Percentiles rank a stretch among this genome's conserved stretches.
These are phyloP conservation scores for Choristoneura fumiferana DNA, from an alignment of 1,140 invertebrate species.

Conservation along the genomic window DNA sequence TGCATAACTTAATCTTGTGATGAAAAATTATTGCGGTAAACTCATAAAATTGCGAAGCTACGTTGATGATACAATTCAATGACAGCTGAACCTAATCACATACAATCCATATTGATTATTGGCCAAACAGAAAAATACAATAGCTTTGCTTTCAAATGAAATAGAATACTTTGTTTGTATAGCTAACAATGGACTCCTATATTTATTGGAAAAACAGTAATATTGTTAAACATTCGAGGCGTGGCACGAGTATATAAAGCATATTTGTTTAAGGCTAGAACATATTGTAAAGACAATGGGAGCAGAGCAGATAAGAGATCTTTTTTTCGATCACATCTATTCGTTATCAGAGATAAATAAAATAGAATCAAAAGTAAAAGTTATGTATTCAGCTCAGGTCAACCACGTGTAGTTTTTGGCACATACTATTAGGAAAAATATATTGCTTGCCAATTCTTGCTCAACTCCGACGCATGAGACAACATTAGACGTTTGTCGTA, in stretches of 20 bases:
- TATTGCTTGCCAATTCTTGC: constrained; percentile 66
- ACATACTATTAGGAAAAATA: constrained; percentile 41
- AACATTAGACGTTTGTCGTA: constrained; percentile 25
- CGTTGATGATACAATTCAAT: too few species aligned
- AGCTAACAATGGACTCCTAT: constrained; percentile 5
- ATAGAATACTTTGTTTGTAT: constrained; percentile 1
- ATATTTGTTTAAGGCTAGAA: background rate
- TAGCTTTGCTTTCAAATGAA: constrained; percentile 5
- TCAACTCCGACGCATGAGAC: constrained; percentile 47
- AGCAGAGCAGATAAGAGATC: background rate
- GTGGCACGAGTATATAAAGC: too few species aligned
- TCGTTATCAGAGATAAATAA: background rate
- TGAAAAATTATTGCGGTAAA: too few species aligned
- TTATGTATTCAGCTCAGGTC: constrained; percentile 34
- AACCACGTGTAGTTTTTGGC: constrained; percentile 65
- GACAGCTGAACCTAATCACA: too few species aligned
- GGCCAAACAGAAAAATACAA: too few species aligned
- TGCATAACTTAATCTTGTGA: too few species aligned
- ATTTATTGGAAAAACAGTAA: constrained; percentile 6
- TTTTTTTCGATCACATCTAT: background rate
- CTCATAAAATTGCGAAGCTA: too few species aligned
- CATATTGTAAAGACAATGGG: constrained; percentile 22
- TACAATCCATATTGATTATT: too few species aligned
- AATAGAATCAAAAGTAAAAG: constrained; percentile 27
- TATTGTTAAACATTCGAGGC: background rate